Conservation (phyloP, 2,113 vertebrate genomes). For the Scalopus aquaticus region DNA sequence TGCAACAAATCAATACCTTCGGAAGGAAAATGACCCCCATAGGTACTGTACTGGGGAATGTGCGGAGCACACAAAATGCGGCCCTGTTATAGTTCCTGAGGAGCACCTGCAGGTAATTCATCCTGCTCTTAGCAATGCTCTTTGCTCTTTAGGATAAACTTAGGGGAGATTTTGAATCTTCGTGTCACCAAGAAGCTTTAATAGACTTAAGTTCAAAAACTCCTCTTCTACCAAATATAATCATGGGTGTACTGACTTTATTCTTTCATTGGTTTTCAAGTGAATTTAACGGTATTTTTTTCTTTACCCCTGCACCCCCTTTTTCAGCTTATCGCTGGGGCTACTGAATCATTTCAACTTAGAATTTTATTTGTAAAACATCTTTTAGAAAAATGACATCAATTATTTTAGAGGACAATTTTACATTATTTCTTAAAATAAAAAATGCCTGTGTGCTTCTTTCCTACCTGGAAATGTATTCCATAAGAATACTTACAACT, state of each 20-base stretch:
- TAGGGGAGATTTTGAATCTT: neutral
- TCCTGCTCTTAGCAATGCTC: neutral
- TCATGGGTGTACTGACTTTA: neutral
- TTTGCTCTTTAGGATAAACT: neutral
- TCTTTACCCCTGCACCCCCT: neutral
- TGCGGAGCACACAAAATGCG: conserved; percentile 92
- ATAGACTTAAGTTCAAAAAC: neutral
- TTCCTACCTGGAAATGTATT: neutral
- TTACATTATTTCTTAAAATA: conserved; percentile 15
- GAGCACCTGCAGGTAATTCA: conserved; percentile 94
- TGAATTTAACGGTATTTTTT: neutral
- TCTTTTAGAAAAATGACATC: neutral
- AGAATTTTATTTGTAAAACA: neutral
- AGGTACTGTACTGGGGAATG: conserved; percentile 95
- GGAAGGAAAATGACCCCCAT: conserved; percentile 94
- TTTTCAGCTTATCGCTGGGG: neutral
- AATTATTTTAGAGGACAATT: neutral
- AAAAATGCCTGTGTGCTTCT: neutral
- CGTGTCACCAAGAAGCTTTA: neutral
- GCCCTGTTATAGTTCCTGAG: conserved; percentile 94
- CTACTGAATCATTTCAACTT: neutral
- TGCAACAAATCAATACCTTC: conserved; percentile 94
- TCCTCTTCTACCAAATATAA: neutral
- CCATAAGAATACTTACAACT: neutral
- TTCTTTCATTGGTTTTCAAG: conserved; percentile 14